Percentiles rank a stretch among this genome's conserved stretches.
phyloP scores from a whole-genome alignment of 1,140 invertebrate genomes.

The Pectinophora gossypiella region DNA sequence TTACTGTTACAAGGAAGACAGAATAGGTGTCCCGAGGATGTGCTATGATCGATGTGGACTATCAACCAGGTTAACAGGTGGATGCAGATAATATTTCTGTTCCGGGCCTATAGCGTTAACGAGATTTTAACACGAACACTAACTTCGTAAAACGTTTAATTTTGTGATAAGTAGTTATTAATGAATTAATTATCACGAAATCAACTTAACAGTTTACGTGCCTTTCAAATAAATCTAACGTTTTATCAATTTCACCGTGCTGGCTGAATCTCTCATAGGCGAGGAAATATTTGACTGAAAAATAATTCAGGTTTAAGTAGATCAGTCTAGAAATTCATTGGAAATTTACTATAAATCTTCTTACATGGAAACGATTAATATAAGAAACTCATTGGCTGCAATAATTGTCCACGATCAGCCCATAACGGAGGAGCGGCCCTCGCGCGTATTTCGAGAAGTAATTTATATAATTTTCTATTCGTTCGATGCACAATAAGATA shows the following conservation, averaged over 20 bases:
- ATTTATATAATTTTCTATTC: constrained; percentile 51
- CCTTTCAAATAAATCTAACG: too few relatives aligned
- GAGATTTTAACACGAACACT: constrained; percentile 17
- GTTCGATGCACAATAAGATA: constrained; percentile 36
- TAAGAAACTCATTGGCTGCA: constrained; percentile 13
- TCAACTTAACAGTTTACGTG: too few relatives aligned
- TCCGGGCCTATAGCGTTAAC: constrained; percentile 4
- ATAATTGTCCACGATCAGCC: constrained; percentile 29
- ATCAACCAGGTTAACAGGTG: constrained; percentile 3
- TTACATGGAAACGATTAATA: neutral
- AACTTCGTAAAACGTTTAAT: constrained; percentile 15
- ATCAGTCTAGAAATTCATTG: too few relatives aligned
- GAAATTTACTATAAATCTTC: neutral
- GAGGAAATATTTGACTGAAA: too few relatives aligned
- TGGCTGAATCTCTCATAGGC: too few relatives aligned
- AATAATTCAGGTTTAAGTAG: too few relatives aligned
- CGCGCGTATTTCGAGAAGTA: constrained; percentile 33
- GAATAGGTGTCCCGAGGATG: neutral
- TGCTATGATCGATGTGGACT: neutral
- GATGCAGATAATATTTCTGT: neutral
- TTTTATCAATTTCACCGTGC: too few relatives aligned
- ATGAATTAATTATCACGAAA: neutral
- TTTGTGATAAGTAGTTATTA: constrained; percentile 13
- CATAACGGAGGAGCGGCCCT: constrained; percentile 11
- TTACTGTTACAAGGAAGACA: too few relatives aligned